Evolutionary conservation across 2,888 invertebrate genomes (phyloP), one percentile per base, ranked within the genome.

Genomic region (Corbicula japonica): DNA sequence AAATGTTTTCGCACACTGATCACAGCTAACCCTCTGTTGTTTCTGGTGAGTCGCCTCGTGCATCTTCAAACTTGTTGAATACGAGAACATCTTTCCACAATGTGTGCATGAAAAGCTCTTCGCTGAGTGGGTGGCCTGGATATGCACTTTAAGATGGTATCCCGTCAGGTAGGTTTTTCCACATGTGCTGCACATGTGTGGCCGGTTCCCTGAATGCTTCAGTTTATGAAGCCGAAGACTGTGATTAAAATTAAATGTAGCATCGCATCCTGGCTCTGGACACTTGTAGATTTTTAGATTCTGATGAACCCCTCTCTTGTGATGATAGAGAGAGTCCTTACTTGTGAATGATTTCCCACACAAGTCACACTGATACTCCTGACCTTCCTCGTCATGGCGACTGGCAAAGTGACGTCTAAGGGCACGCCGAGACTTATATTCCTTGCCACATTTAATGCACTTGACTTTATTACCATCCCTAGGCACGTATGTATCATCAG

Each of bases 151-250:
- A 6, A 92, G 86, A 76, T 92, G 92, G 32, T 86, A 87, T 2
- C 89, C 77, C 0, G 91, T 91, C 12, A 92, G 87, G 66, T 92
- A 92, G 0, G 91, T 88, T 80, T 91, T 92, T 6, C 81, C 83
- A 72, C 92, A 92, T 44, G 83, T 56, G 1, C 62, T 75, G 77
- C 92, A 92, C 60, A 87, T 69, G 76, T 89, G 83, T 2, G 92
- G 92, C 6, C 92, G 84, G 12, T 76, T 75, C 0, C 92, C 92
- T 12, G 82, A 71, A 77, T 92, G 92, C 48, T 89, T 87, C 32
- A 90, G 81, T 41, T 84, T 65, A 70, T 92, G 92, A 3, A 92
- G 87, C 44, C 90, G 87, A 21, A 89, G 85, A 65, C 91, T 91
- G 79, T 92, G 89, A 73, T 87, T 86, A 73, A 92, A 92, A 71